Base-by-base conservation (phyloP, 1,140 invertebrate species). In the Lucilia sericata region DNA sequence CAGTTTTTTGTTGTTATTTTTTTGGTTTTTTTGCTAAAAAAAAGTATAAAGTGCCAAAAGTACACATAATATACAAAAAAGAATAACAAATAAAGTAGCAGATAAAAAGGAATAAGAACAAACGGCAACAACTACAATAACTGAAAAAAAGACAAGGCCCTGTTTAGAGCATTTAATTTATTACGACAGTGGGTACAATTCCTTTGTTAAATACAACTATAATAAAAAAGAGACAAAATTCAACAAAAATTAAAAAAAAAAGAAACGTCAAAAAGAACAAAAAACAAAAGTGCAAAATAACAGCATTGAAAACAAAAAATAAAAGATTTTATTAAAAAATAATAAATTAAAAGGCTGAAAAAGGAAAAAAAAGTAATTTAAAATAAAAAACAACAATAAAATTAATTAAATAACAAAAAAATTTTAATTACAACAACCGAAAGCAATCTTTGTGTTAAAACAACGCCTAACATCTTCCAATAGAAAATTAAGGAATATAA, bases 371-470 rank as follows among this genome's bases (percentile, higher is more conserved):
- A 30, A 30, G 25, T 30, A 30, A 30, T 30, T 30, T 30, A 30
- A 30, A 30, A 30, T 3, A 30, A 21, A 21, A 70, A 70, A 9
- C n/a, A 70, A 70, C 19, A 21, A 21, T 25, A 70, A 70, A 25
- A 70, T n/a, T 8, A 70, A 70, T 70, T 12, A 55, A 70, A 9
- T 21, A 21, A 70, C 7, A 70, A 70, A 70, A 21, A 70, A 21
- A 70, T 19, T 70, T n/a, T 25, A 76, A 42, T 42, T 42, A 42
- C 42, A 42, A 42, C 42, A 42, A 80, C 42, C 17, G 13, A 49
- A 80, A 80, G 76, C 76, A 80, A 80, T 80, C 76, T 21, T 80
- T 80, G 76, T 80, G 65, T 80, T 80, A 51, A 80, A 21, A 80
- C 76, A 80, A 80, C 76, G 76, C 76, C 76, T 80, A 70, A 21